Base-by-base conservation (phyloP, 2,888 invertebrate species). In the Crepidodera aurea region DNA sequence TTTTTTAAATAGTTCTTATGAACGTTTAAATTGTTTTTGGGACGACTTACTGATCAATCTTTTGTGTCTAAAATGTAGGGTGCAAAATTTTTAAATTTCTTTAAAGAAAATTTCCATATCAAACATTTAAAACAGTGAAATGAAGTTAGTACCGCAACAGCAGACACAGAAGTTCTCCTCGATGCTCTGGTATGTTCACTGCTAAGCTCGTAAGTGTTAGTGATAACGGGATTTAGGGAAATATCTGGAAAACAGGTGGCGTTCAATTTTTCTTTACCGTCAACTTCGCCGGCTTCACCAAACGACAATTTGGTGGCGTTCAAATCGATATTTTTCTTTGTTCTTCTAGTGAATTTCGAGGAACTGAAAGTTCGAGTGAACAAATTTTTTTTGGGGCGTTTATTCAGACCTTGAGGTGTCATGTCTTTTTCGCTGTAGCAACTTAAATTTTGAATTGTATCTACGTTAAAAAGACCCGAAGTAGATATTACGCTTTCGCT, bases 71-170 rank as follows among this genome's bases (percentile, higher is more conserved):
- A n/a, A n/a, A n/a, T n/a, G n/a, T n/a, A n/a, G n/a, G n/a, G n/a
- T n/a, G n/a, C n/a, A n/a, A n/a, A 22, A 22, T 22, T 22, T 22
- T 2, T 22, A 22, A 4, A 22, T 22, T 57, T 58, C 22, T 39
- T 25, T 37, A 62, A 53, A 53, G 19, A 53, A 56, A 46, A 34
- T 29, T 27, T 37, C 7, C 39, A 60, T 42, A 55, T 18, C 62
- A 67, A 64, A 68, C 25, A 51, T 22, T 19, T 16, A 50, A 27
- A 50, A 71, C 68, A 68, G 60, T 71, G 72, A 74, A 76, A 78
- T 78, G 76, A 79, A 80, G 80, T 81, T 80, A 81, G 81, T 81
- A 81, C 80, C 80, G 74, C 77, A 73, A 75, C 69, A 74, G 77
- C 72, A 76, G 75, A 70, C 69, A 75, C 73, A 70, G 78, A 70